Percentiles rank a stretch among this genome's conserved stretches.
Evolutionary conservation across 1,140 invertebrate species (phyloP).

Genomic region (Schlechtendalia chinensis): DNA sequence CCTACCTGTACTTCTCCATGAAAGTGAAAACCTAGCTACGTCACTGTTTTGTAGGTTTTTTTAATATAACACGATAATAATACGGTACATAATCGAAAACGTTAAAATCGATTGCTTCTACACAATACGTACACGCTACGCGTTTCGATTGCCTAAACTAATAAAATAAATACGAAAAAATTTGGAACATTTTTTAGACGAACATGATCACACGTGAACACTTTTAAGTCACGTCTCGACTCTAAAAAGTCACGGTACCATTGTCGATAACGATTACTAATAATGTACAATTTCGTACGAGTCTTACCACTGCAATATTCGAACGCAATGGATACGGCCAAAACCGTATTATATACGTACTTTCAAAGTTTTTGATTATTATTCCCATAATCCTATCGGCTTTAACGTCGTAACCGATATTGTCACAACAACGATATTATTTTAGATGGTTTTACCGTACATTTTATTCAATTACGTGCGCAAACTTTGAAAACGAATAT

Average conservation of each 20-base stretch:
- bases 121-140: not conserved
- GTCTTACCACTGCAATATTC: not conserved
- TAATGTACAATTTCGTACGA: conserved; percentile 16
- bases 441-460: not conserved
- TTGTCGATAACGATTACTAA: conserved; percentile 14
- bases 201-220: conserved; percentile 4
- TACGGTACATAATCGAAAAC: not conserved
- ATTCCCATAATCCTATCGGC: not conserved
- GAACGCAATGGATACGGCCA: conserved; percentile 9
- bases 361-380: conserved; percentile 20
- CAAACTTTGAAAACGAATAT: not conserved
- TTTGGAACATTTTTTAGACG: not conserved
- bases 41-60: too few relatives aligned
- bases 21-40: too few relatives aligned
- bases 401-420: not conserved
- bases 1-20: too few relatives aligned
- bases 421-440: not conserved
- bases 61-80: not conserved
- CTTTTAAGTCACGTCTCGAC: conserved; percentile 18
- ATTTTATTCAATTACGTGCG: conserved; percentile 19
- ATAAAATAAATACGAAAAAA: not conserved
- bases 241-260: conserved; percentile 27
- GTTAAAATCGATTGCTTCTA: not conserved
- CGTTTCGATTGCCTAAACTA: not conserved
- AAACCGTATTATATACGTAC: not conserved